These are phyloP conservation scores for Lacanobia oleracea DNA, from an alignment of 2,888 invertebrate species.

Conservation along the genomic window DNA sequence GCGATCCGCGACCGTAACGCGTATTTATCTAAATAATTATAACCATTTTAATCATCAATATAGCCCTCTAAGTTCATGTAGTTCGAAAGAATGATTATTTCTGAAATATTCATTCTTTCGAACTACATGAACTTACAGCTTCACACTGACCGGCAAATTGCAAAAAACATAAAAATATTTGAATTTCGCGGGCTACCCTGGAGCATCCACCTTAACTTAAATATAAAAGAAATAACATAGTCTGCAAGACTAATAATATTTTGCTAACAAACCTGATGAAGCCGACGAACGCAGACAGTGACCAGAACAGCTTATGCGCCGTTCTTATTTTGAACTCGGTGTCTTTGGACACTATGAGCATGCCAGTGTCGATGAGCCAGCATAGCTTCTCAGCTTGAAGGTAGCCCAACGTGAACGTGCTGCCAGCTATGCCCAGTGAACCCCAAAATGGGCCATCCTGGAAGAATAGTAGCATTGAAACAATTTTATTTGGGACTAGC, in stretches of 20 bases:
- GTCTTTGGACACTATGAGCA: constrained; percentile 90
- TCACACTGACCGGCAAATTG: too few species aligned
- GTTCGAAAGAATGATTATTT: too few species aligned
- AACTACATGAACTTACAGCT: too few species aligned
- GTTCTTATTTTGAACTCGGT: constrained; percentile 92
- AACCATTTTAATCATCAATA: too few species aligned
- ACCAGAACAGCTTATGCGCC: constrained; percentile 94
- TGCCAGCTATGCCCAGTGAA: constrained; percentile 92
- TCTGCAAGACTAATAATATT: not conserved
- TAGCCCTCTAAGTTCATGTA: too few species aligned
- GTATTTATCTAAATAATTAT: too few species aligned
- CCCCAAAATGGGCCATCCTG: constrained; percentile 86
- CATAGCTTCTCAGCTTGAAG: constrained; percentile 96
- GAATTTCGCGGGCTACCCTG: too few species aligned
- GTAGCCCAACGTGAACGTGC: constrained; percentile 93
- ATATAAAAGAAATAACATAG: constrained; percentile 8
- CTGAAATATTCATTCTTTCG: too few species aligned
- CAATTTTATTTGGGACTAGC: too few species aligned
- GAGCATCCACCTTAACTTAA: too few species aligned
- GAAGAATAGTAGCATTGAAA: constrained; percentile 2
- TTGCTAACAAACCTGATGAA: constrained; percentile 91
- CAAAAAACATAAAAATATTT: too few species aligned
- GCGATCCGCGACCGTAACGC: too few species aligned
- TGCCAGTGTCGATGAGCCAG: constrained; percentile 94
- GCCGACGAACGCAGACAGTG: constrained; percentile 93